Conservation (phyloP, 2,797 vertebrate species). For the Protosalanx chinensis region DNA sequence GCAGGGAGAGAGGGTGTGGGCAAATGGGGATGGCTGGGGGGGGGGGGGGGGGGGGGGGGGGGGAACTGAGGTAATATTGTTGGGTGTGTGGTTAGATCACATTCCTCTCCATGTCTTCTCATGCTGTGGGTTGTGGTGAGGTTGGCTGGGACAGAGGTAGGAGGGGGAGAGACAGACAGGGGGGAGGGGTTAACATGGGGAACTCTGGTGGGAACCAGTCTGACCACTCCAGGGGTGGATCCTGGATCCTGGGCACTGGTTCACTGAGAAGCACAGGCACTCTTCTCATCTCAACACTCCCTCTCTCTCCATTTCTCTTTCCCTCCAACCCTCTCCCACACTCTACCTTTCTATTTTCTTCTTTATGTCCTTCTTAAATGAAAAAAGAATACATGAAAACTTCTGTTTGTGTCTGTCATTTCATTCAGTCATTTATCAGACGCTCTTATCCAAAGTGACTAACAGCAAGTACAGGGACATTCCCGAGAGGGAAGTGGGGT, state of each 20-base stretch:
- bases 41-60: constrained; percentile 58
- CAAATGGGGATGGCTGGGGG: constrained; percentile 36
- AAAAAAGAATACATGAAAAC: too few species aligned
- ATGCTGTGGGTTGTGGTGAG: constrained; percentile 62
- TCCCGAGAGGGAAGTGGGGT: too few species aligned
- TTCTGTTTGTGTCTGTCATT: too few species aligned
- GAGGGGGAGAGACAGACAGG: neutral
- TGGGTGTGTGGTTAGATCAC: constrained; percentile 63
- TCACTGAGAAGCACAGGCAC: constrained; percentile 19
- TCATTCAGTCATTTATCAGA: too few species aligned
- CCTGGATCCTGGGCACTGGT: constrained; percentile 32
- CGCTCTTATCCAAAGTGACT: too few species aligned
- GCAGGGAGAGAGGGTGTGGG: constrained; percentile 28
- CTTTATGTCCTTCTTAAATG: neutral
- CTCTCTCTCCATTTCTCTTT: neutral
- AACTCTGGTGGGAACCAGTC: constrained; percentile 50
- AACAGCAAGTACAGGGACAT: too few species aligned
- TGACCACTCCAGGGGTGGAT: constrained; percentile 40
- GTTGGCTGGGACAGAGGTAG: constrained; percentile 47
- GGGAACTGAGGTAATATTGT: constrained; percentile 65
- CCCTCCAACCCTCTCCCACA: neutral
- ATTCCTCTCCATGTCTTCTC: constrained; percentile 71
- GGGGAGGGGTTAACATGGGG: constrained; percentile 30
- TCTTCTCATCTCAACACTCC: constrained; percentile 11
- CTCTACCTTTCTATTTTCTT: neutral